Conservation (phyloP, 2,113 vertebrate genomes). For the Corapipo altera region DNA sequence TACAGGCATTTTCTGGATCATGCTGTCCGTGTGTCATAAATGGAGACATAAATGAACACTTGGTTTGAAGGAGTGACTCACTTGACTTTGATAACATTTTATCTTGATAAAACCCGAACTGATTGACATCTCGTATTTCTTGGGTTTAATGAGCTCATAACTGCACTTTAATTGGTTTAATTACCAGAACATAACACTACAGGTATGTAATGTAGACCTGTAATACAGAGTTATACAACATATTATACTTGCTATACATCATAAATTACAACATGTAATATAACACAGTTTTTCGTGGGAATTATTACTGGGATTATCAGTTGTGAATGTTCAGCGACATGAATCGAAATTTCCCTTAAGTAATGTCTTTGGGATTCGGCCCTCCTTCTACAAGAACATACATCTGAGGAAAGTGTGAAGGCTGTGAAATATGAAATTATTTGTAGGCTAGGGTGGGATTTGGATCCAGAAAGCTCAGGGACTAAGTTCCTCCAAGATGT, state of each 20-base stretch:
- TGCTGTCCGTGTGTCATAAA: neutral
- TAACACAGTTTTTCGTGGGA: neutral
- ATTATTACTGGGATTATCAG: constrained; percentile 18
- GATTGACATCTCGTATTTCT: neutral
- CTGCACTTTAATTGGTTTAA: constrained; percentile 45
- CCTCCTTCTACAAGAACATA: neutral
- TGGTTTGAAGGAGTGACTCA: neutral
- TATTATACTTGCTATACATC: neutral
- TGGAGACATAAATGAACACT: neutral
- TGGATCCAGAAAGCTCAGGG: neutral
- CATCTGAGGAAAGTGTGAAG: constrained; percentile 5
- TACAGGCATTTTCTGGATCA: neutral
- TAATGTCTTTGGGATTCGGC: neutral
- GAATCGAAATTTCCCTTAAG: constrained; percentile 35
- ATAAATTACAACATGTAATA: neutral
- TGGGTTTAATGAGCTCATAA: constrained; percentile 41
- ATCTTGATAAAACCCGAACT: neutral
- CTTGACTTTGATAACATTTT: constrained; percentile 32
- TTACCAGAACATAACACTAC: neutral
- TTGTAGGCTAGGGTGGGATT: constrained; percentile 3
- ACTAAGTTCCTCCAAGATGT: constrained; percentile 6
- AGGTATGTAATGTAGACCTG: neutral
- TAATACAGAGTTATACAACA: neutral
- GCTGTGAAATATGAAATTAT: constrained; percentile 13
- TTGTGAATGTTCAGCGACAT: neutral